These are phyloP conservation scores for Rhabditoides inermis DNA, from an alignment of 2,888 invertebrate species.

Conservation along the genomic window DNA sequence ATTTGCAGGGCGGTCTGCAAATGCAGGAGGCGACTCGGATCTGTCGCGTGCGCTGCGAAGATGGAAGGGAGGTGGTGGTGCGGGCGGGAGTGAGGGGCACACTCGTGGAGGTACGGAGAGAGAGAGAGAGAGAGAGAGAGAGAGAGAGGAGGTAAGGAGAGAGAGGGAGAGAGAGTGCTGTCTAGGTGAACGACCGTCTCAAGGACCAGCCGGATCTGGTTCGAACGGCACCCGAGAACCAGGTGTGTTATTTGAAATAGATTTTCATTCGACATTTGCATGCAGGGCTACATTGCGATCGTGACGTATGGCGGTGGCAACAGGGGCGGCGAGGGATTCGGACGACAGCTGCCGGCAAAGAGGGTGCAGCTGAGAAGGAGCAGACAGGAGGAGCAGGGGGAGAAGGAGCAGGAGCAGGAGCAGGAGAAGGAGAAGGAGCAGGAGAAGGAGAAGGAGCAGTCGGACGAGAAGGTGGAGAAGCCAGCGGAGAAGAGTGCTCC, in stretches of 20 bases:
- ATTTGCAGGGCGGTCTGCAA: constrained; percentile 23
- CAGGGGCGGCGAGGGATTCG: constrained; percentile 24
- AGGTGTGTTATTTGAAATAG: constrained; percentile 9
- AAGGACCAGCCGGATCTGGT: constrained; percentile 27
- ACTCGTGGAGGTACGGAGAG: constrained; percentile 24
- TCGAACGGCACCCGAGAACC: constrained; percentile 32
- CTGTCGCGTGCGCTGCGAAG: constrained; percentile 24
- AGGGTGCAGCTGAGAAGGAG: constrained; percentile 5
- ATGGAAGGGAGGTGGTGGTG: constrained; percentile 24
- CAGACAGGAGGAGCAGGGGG: constrained; percentile 2
- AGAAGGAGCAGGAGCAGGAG: background rate
- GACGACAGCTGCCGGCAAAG: constrained; percentile 12
- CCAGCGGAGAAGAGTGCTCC: no score
- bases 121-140: no score
- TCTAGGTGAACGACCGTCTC: constrained; percentile 26
- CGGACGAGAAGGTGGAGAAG: constrained; percentile 2
- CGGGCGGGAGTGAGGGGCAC: constrained; percentile 27
- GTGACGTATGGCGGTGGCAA: constrained; percentile 32
- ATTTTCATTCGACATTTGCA: constrained; percentile 1
- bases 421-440: background rate
- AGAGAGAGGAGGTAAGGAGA: no score
- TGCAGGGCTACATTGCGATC: constrained; percentile 29
- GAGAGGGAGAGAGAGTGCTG: no score
- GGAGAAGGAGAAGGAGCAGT: constrained; percentile 4
- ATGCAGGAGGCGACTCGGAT: constrained; percentile 31